phyloP scores from a whole-genome alignment of 2,113 vertebrate species.

The Sebastes fasciatus region DNA sequence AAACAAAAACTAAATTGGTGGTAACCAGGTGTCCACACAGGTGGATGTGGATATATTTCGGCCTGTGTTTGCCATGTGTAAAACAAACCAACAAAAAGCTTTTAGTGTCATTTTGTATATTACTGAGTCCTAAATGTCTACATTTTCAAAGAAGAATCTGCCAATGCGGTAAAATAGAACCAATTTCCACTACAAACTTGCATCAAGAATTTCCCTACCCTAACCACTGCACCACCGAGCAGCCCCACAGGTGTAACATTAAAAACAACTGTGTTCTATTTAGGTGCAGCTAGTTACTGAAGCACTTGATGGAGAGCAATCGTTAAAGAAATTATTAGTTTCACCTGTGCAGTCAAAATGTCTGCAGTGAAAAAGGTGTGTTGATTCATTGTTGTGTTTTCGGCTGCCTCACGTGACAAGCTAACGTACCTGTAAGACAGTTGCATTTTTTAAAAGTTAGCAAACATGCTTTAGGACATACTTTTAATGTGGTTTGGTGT shows the following conservation, averaged over 20 bases:
- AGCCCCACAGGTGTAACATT: not conserved
- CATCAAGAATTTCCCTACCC: not conserved
- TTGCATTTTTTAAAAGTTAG: not conserved
- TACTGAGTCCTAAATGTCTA: not conserved
- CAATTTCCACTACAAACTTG: not conserved
- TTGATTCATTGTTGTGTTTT: not conserved
- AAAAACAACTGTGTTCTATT: not conserved
- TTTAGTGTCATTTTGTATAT: not conserved
- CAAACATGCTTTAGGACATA: no score
- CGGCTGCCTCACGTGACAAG: no score
- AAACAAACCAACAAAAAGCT: not conserved
- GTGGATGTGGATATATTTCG: not conserved
- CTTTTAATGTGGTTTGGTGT: not conserved
- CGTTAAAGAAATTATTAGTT: not conserved
- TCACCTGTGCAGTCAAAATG: not conserved
- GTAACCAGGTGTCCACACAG: slow-evolving; percentile 24
- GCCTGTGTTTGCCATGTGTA: not conserved
- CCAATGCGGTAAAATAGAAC: not conserved
- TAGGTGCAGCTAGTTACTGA: no score
- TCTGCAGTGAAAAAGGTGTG: not conserved
- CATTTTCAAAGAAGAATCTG: not conserved
- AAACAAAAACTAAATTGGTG: not conserved
- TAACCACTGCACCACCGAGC: no score
- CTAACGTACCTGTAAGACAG: not conserved
- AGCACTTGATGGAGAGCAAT: not conserved